phyloP scores from a whole-genome alignment of 1,140 invertebrate species.

The Tetramorium alpestre region DNA sequence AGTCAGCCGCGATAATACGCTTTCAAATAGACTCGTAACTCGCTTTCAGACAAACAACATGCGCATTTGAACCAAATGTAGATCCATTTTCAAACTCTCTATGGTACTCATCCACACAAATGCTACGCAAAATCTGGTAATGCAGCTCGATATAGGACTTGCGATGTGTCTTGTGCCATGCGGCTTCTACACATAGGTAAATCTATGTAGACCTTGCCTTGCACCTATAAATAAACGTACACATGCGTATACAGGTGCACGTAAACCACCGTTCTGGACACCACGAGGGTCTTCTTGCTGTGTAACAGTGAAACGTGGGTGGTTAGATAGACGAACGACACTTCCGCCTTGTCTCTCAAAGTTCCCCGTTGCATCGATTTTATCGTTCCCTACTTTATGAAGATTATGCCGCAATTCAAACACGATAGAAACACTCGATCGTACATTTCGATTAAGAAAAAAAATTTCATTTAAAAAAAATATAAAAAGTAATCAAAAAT shows the following conservation, averaged over 20 bases:
- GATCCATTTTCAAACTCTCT: slow-evolving; percentile 9
- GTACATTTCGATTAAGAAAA: background rate
- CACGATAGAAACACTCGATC: background rate
- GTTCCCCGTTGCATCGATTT: slow-evolving; percentile 39
- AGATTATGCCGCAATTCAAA: slow-evolving; percentile 21
- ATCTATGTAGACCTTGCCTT: slow-evolving; percentile 47
- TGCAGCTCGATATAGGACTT: background rate
- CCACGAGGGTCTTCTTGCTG: slow-evolving; percentile 11
- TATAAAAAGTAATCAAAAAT: background rate
- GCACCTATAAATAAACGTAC: slow-evolving; percentile 43
- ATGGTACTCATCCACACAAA: slow-evolving; percentile 14
- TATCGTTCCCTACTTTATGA: slow-evolving; percentile 53
- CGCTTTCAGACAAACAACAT: background rate
- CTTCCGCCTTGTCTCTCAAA: slow-evolving; percentile 51
- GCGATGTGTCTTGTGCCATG: slow-evolving; percentile 26
- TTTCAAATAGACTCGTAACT: background rate
- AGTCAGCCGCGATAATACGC: background rate
- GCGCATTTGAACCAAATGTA: background rate
- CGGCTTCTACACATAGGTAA: slow-evolving; percentile 38
- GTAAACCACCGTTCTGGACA: slow-evolving; percentile 36
- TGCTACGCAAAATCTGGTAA: slow-evolving; percentile 24
- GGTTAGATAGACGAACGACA: slow-evolving; percentile 48
- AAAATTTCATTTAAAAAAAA: background rate
- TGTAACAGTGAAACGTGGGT: slow-evolving; percentile 35
- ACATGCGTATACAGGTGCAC: slow-evolving; percentile 25